These are phyloP conservation scores for Phrixothrix hirtus DNA, from an alignment of 2,888 invertebrate genomes.

Conservation along the genomic window DNA sequence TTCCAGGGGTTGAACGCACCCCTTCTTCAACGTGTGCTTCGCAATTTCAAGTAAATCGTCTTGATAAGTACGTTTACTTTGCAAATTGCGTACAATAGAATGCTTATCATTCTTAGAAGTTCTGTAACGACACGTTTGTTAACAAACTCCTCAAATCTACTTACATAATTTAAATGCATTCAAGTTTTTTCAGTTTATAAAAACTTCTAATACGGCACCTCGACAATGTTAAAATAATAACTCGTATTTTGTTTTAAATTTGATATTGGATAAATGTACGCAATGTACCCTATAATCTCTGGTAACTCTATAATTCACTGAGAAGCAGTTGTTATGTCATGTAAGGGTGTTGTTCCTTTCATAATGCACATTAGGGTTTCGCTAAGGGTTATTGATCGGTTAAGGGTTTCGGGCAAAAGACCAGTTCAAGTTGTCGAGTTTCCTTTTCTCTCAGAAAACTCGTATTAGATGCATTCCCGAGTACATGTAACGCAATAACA, in stretches of 20 bases:
- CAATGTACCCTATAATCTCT: not conserved
- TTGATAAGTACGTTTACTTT: constrained; percentile 34
- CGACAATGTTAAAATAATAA: too few relatives aligned
- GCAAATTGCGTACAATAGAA: constrained; percentile 31
- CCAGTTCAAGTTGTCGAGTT: not conserved
- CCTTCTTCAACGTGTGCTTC: constrained; percentile 21
- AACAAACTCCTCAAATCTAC: constrained; percentile 14
- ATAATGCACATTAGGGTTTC: constrained; percentile 10
- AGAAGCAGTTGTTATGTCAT: constrained; percentile 1
- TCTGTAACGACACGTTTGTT: constrained; percentile 23
- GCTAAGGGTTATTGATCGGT: constrained; percentile 10
- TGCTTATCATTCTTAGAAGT: constrained; percentile 25
- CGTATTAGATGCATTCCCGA: not conserved
- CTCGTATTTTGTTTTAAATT: not conserved
- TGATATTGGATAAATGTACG: not conserved
- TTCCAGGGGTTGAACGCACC: constrained; percentile 25
- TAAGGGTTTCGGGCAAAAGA: constrained; percentile 3
- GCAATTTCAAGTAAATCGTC: constrained; percentile 31
- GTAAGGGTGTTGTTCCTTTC: constrained; percentile 13
- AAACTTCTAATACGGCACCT: not conserved
- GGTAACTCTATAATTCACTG: not conserved
- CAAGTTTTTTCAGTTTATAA: too few relatives aligned
- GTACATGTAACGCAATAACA: not conserved
- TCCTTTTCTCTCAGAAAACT: constrained; percentile 2
- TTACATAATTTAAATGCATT: not conserved